Base-by-base conservation (phyloP, 2,797 vertebrate species). In the Sebastes wilsoni region DNA sequence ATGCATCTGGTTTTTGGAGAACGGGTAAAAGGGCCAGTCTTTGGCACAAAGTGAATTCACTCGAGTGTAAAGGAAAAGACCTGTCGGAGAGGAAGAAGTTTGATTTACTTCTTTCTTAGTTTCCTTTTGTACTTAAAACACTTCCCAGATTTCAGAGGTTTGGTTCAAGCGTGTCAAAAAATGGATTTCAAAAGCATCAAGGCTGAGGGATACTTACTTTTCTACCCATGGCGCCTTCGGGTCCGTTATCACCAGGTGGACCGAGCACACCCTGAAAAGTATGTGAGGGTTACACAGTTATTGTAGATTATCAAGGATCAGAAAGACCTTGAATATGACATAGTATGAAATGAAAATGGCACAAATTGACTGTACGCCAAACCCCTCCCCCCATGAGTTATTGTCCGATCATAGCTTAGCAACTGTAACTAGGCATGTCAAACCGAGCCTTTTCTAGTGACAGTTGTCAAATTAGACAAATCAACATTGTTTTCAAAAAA, bases 161-260 rank as follows among this genome's bases (percentile, higher is more conserved):
- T 65, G 36, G 32, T 30, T 68, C 52, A 54, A 56, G 28, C 3
- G 25, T 14, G n/a, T 72, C 11, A 60, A 61, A 22, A 13, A 60
- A 56, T 8, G 34, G 8, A 55, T 69, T 16, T 77, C 2, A 69
- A 46, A 80, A 66, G 34, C 20, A 68, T 30, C 14, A 52, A 75
- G 6, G 56, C 8, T 32, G 61, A 67, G n/a, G 12, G 65, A 3
- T 27, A 91, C 95, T 95, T 91, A 96, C 97, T 94, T 98, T 98
- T 94, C 90, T 94, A 82, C 97, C 97, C 74, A 95, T 93, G 6
- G 83, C 34, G 27, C 97, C 97, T 89, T 97, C 96, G 68, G 95
- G 91, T 32, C 97, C 97, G 16, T 81, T 77, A 66, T 98, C 97
- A 56, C 97, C 97, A 38, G 89, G 80, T 25, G 95, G 94, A 66